Percentiles rank a stretch among this genome's conserved stretches.
Conservation (phyloP, 2,797 vertebrate genomes). For the Melopsittacus undulatus region DNA sequence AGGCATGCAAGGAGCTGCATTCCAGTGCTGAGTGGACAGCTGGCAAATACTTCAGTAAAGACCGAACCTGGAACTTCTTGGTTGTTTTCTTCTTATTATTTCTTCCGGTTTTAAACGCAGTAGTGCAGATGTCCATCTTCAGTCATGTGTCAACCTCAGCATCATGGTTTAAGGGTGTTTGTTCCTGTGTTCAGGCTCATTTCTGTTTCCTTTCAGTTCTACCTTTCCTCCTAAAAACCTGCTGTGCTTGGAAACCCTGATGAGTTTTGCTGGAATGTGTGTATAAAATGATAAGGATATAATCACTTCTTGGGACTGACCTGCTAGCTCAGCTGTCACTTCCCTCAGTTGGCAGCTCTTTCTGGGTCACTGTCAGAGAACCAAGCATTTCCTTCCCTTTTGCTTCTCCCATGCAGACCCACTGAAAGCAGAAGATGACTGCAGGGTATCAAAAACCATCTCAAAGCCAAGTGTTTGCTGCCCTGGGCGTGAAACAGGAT, state of each 20-base stretch:
- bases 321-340: background rate
- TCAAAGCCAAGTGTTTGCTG: background rate
- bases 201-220: background rate
- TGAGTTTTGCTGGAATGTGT: background rate
- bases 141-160: background rate
- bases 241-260: background rate
- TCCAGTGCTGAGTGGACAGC: background rate
- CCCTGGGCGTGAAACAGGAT: background rate
- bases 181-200: background rate
- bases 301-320: background rate
- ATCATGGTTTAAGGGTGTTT: background rate
- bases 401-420: background rate
- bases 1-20: background rate
- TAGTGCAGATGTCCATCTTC: background rate
- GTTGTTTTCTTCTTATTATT: background rate
- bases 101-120: background rate
- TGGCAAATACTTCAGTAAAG: background rate
- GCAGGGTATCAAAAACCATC: background rate
- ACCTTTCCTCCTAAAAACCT: background rate
- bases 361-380: background rate
- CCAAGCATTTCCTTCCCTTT: background rate
- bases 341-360: background rate
- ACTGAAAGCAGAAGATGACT: background rate
- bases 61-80: background rate
- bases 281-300: fast-evolving